A percentile compares a stretch with the other conserved stretches of the same genome.
Conservation (phyloP, 2,888 invertebrate genomes). For the Lasius platythorax region DNA sequence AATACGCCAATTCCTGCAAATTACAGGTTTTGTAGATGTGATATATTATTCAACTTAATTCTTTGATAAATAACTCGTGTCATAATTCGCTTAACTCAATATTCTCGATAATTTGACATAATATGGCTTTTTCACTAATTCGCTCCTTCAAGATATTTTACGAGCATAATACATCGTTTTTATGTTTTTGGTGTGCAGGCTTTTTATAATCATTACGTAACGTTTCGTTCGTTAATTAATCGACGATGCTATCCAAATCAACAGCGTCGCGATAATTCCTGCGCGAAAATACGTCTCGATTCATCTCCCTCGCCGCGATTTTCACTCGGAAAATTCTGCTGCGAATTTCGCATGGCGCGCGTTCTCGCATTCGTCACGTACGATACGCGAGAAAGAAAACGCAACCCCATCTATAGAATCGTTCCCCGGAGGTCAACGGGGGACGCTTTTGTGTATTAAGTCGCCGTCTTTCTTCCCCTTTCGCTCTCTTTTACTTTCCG, state of each 20-base stretch:
- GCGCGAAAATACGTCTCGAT: conserved; percentile 1
- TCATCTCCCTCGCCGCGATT: neutral
- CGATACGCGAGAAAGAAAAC: conserved; percentile 69
- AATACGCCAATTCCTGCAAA: neutral
- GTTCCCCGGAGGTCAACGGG: conserved; percentile 63
- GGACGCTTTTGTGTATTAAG: conserved; percentile 70
- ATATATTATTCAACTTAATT: neutral
- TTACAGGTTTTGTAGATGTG: neutral
- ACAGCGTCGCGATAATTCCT: neutral
- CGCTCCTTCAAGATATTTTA: neutral
- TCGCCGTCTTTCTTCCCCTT: conserved; percentile 45
- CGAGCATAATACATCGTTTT: neutral
- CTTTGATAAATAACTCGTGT: neutral
- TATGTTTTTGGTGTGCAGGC: neutral
- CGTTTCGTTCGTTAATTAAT: conserved; percentile 10
- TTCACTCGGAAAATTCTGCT: conserved; percentile 49
- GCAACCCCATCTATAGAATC: conserved; percentile 64
- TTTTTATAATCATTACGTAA: neutral
- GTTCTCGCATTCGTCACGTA: conserved; percentile 72
- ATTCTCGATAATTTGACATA: neutral
- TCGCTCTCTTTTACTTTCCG: conserved; percentile 29
- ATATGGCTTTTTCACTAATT: neutral
- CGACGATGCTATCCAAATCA: neutral
- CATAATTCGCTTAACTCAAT: neutral
- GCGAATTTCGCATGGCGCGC: conserved; percentile 30